phyloP scores from a whole-genome alignment of 2,113 vertebrate species.

The Arvicanthis niloticus region DNA sequence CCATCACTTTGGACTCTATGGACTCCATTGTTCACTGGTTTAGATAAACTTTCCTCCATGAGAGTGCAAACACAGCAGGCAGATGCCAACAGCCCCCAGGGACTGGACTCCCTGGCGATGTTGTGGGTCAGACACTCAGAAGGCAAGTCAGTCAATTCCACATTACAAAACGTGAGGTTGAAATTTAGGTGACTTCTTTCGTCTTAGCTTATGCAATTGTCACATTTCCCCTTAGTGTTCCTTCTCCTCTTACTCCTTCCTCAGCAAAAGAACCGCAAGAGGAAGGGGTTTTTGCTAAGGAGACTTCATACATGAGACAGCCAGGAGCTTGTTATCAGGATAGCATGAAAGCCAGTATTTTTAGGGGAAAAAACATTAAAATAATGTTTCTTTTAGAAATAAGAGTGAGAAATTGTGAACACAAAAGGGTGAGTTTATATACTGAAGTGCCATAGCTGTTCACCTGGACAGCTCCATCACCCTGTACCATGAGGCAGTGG shows the following conservation, averaged over 20 bases:
- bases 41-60: too few species aligned
- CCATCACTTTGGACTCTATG: too few species aligned
- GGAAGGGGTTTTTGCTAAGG: neutral
- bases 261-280: neutral
- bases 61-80: neutral
- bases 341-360: neutral
- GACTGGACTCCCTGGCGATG: neutral
- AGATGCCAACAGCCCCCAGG: neutral
- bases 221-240: too few species aligned
- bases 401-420: neutral
- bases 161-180: rapidly evolving
- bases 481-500: neutral
- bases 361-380: neutral
- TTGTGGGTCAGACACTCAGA: rapidly evolving
- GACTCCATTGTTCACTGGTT: neutral
- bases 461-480: rapidly evolving
- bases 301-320: rapidly evolving
- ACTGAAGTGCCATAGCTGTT: rapidly evolving
- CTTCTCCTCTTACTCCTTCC: neutral
- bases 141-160: too few species aligned
- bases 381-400: neutral
- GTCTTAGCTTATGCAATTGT: neutral
- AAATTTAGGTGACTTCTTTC: neutral
- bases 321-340: rapidly evolving
- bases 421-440: rapidly evolving